Base-by-base conservation (phyloP, 2,113 vertebrate species). In the Onychostoma macrolepis region DNA sequence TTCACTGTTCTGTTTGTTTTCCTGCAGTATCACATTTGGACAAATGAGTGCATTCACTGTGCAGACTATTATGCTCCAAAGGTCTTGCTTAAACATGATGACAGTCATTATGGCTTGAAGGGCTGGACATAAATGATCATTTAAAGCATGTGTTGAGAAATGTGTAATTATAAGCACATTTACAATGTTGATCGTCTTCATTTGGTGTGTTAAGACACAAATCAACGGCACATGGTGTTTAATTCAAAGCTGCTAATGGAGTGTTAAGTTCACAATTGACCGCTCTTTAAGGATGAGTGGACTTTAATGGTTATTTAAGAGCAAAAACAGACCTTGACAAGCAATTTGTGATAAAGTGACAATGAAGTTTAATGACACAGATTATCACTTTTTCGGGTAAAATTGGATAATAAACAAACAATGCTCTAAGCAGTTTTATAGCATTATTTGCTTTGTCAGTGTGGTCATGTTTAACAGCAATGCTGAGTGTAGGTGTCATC, bases 91-190 rank as follows among this genome's bases (percentile, higher is more conserved):
- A 50, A 83, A 83, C 81, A 71, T 28, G 28, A 83, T 71, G 81
- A 83, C 81, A 71, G 81, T 83, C 43, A 71, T 83, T 83, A 83
- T 83, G 28, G 43, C 65, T 71, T 83, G 43, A 71, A 71, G 43
- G n/a, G 19, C 43, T 83, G 43, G 65, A 83, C 81, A 71, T 71
- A 53, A 71, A 83, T 71, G 43, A 83, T 71, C 5, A 1, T 83
- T 71, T 71, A 50, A 67, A 82, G 80, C 38, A 82, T 45, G 61
- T 30, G 58, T 71, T 71, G 63, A 71, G 81, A 83, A 83, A 83
- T 83, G 63, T 71, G 81, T 83, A 71, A 83, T 83, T 83, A 83
- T 71, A 50, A 67, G 63, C 28, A 48, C 63, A 71, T 71, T 71
- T 69, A 50, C 65, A 71, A 33, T 50, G 63, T 15, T 71, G 41